Conservation (phyloP, 1,140 invertebrate genomes). For the Caenorhabditis latens region DNA sequence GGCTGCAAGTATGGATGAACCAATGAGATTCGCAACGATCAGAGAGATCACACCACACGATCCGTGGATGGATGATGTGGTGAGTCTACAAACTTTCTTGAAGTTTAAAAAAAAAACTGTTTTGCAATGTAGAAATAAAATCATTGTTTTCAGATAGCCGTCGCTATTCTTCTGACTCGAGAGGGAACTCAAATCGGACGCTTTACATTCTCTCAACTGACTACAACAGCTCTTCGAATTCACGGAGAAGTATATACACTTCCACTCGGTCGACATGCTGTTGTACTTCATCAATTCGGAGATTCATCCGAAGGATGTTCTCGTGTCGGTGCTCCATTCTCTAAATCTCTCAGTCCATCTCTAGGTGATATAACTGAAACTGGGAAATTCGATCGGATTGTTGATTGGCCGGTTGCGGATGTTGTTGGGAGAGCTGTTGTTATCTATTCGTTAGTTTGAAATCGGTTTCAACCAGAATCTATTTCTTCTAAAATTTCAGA, state of each 20-base stretch:
- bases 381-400: constrained; percentile 46
- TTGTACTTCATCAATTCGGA: constrained; percentile 62
- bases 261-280: constrained; percentile 56
- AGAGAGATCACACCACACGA: constrained; percentile 49
- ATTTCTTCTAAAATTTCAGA: background rate
- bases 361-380: constrained; percentile 54
- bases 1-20: constrained; percentile 56
- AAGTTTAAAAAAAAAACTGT: background rate
- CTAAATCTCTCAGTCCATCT: constrained; percentile 25
- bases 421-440: constrained; percentile 61
- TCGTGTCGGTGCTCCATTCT: constrained; percentile 56
- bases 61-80: constrained; percentile 32
- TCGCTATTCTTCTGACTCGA: constrained; percentile 16
- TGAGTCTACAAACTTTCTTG: background rate
- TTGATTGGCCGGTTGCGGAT: constrained; percentile 59
- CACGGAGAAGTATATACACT: constrained; percentile 25
- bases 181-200: constrained; percentile 35
- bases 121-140: background rate
- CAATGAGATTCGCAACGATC: constrained; percentile 49
- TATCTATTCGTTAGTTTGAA: constrained; percentile 53
- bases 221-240: constrained; percentile 45
- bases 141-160: constrained; percentile 26
- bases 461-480: background rate
- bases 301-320: constrained; percentile 60
- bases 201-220: constrained; percentile 57